Evolutionary conservation across 64 coral and sea anemone species (phyloP), one percentile per base, ranked within the genome.

Genomic region (Stylophora pistillata): DNA sequence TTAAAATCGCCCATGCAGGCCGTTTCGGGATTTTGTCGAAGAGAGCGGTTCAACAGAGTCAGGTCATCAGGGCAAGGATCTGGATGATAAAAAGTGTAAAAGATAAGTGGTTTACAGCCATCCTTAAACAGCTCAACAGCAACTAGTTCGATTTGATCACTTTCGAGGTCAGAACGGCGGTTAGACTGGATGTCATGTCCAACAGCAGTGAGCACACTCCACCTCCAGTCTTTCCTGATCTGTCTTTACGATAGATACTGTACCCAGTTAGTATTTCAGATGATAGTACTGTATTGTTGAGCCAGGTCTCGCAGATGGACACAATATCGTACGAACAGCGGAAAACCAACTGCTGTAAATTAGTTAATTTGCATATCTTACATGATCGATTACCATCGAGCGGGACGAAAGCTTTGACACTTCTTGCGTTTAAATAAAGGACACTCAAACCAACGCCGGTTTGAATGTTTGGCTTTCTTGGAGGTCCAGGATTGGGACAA

Each of bases 351-450:
- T 84, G 75, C 55, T 84, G 79, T 71, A 91, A 62, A 56, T 32
- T 64, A 55, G 71, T 41, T 73, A 83, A 58, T 78, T 90, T 90
- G 56, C 89, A 91, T 72, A 91, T 70, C 72, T 91, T 91, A 9
- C 61, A 29, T 15, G 23, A 55, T 53, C 33, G 65, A 63, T 79
- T 58, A 34, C 62, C 84, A n/a, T n/a, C n/a, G n/a, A n/a, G n/a
- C n/a, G n/a, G n/a, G n/a, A n/a, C n/a, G n/a, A n/a, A n/a, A n/a
- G n/a, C n/a, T n/a, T n/a, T n/a, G n/a, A n/a, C n/a, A n/a, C n/a
- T n/a, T n/a, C n/a, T n/a, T n/a, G n/a, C 53, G n/a, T 86, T 86
- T 9, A 86, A 72, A 69, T 86, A 86, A 71, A 72, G 84, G 20
- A 86, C 84, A 53, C 53, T 72, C 31, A 86, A 26, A 54, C 53